Evolutionary conservation across 1,140 invertebrate species (phyloP), one percentile per base, ranked within the genome.

Genomic region (Drosophila rhopaloa): DNA sequence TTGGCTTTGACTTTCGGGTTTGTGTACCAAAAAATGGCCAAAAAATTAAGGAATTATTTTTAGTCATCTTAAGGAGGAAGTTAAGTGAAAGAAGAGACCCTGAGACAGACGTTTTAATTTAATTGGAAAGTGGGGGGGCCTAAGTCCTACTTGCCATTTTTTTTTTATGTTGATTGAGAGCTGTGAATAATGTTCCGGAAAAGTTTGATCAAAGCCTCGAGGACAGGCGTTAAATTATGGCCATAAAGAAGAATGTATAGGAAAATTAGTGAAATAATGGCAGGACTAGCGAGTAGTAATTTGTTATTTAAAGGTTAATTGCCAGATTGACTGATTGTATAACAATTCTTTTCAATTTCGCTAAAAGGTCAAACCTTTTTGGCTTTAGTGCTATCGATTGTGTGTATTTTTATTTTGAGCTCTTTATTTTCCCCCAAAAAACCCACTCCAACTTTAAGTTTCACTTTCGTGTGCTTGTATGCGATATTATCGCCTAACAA

Each of bases 401-500:
- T 41, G 37, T 40, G 10, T 24, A 41, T 65, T 46, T 59, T 24
- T 40, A 46, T 14, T 38, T 48, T 8, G 4, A 48, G 32, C 46
- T 24, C 7, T 41, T 19, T 11, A 14, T 13, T 16, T 37, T 11
- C 37, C 24, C 6, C 10, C 32, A n/a, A 16, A 16, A 9, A 1
- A 11, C 14, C 29, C 48, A 37, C 9, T 27, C 11, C 54, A 46
- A 46, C 55, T 65, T 60, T 27, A 65, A 65, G 61, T 61, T 65
- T 46, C 14, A n/a, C 54, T 47, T 66, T 66, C 55, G 50, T 67
- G 46, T 60, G 54, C 24, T 43, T 55, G 71, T 74, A 9, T 48
- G 60, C 59, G 77, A 80, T 79, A 74, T 74, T 80, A 79, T 80
- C 77, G 76, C 57, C 57, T 79, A 79, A 79, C 76, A 79, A 80